phyloP scores from a whole-genome alignment of 2,113 vertebrate species.

The Eudyptes chrysolophus region DNA sequence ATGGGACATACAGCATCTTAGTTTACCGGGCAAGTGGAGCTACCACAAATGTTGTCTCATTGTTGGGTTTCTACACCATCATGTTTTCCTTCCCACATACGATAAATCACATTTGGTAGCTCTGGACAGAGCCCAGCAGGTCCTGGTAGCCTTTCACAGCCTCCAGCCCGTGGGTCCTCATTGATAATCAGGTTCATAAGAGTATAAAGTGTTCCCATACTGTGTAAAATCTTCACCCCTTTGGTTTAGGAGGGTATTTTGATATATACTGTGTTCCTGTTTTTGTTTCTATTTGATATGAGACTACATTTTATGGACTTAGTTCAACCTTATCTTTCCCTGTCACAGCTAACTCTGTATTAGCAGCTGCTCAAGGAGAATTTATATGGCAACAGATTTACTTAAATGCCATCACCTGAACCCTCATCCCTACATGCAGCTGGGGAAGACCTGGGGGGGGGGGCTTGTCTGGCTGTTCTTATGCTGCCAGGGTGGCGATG shows the following conservation, averaged over 20 bases:
- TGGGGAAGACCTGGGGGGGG: neutral
- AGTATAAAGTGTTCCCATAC: neutral
- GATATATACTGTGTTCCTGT: rapidly evolving
- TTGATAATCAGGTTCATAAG: neutral
- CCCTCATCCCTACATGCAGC: neutral
- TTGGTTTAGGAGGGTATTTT: neutral
- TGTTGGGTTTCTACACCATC: neutral
- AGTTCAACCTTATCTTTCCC: neutral
- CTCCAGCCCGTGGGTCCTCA: neutral
- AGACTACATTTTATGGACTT: neutral
- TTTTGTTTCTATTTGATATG: neutral
- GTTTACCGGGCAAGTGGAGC: neutral
- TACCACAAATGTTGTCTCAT: neutral
- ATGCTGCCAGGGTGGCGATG: neutral
- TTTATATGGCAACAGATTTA: neutral
- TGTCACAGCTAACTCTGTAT: neutral
- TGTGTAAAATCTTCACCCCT: neutral
- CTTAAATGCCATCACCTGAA: neutral
- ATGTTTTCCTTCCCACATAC: rapidly evolving
- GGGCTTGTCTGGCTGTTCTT: neutral
- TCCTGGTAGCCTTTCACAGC: neutral
- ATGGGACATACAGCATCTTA: too few species aligned
- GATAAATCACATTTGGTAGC: neutral
- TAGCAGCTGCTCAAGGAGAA: neutral
- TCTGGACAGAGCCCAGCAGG: neutral